These are phyloP conservation scores for Hyaena hyaena DNA, from an alignment of 2,113 vertebrate genomes.

Conservation along the genomic window DNA sequence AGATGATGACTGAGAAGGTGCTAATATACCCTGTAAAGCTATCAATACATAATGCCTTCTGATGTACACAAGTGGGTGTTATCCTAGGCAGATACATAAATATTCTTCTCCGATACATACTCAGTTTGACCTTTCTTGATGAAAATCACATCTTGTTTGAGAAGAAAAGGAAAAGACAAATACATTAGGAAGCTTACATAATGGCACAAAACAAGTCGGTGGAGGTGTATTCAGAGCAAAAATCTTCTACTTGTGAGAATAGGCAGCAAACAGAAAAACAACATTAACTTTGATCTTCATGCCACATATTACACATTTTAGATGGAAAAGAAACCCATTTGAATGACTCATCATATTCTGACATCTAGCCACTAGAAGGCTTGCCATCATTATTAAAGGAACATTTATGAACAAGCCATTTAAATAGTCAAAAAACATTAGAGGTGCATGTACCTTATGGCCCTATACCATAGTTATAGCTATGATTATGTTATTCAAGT, in stretches of 20 bases:
- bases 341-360: constrained; percentile 81
- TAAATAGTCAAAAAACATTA: constrained; percentile 87
- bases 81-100: constrained; percentile 31
- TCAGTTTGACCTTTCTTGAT: constrained; percentile 74
- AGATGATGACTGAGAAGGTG: not conserved
- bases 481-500: constrained; percentile 88
- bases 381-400: constrained; percentile 86
- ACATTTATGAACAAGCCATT: constrained; percentile 86
- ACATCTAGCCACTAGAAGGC: constrained; percentile 85
- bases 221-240: constrained; percentile 50
- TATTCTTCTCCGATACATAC: not conserved
- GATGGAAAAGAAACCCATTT: constrained; percentile 81
- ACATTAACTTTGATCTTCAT: constrained; percentile 78
- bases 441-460: constrained; percentile 79
- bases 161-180: constrained; percentile 77
- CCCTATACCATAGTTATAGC: constrained; percentile 84
- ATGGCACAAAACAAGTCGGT: constrained; percentile 73
- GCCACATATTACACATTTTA: constrained; percentile 80
- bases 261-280: constrained; percentile 57
- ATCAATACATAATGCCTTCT: not conserved
- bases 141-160: constrained; percentile 78
- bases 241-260: constrained; percentile 67
- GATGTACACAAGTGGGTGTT: constrained; percentile 30
- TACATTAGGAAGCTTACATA: constrained; percentile 73
- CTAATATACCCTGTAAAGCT: not conserved